Evolutionary conservation across 2,797 vertebrate genomes (phyloP), one percentile per base, ranked within the genome.

Genomic region (Halcyon badia): DNA sequence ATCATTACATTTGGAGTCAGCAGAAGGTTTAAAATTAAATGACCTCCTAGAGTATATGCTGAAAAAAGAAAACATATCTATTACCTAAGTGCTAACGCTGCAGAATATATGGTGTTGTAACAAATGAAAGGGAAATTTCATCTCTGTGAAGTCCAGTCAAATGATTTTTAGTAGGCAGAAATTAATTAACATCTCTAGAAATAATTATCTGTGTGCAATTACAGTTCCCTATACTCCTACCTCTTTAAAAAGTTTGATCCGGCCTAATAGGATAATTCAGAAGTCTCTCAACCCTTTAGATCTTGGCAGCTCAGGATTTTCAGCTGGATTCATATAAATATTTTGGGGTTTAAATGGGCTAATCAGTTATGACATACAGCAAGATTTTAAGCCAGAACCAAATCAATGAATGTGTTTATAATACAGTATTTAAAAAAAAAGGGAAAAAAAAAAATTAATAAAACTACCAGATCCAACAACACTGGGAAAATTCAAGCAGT

Each of bases 91-190:
- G 35, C 26, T 70, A 93, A 51, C 0, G 0, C 52, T 89, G 75
- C 46, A 82, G 56, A 86, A 54, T 69, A 48, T 31, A 52, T 35
- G 24, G 49, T 5, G 2, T 4, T 79, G 33, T 51, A 91, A 77
- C 20, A 90, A 95, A 85, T 51, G 21, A 83, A 96, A 96, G 30
- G 14, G 4, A 76, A 82, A 9, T 84, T 94, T 93, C 14, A 15
- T 73, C 48, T 89, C 48, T 76, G 61, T 72, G 56, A 83, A 90
- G 7, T 89, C 42, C 51, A 30, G 66, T 68, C 39, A 77, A 87
- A 42, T 60, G 75, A 89, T 73, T 92, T 93, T 94, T 86, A 86
- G 56, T 15, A 89, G 64, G 26, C 60, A 85, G 70, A 92, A 89
- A 82, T 89, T 89, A 85, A 64, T 42, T 76, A 93, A 52, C 14